Percentiles rank a stretch among this genome's conserved stretches.
These are phyloP conservation scores for Thunnus maccoyii DNA, from an alignment of 2,113 vertebrate species.

Conservation along the genomic window DNA sequence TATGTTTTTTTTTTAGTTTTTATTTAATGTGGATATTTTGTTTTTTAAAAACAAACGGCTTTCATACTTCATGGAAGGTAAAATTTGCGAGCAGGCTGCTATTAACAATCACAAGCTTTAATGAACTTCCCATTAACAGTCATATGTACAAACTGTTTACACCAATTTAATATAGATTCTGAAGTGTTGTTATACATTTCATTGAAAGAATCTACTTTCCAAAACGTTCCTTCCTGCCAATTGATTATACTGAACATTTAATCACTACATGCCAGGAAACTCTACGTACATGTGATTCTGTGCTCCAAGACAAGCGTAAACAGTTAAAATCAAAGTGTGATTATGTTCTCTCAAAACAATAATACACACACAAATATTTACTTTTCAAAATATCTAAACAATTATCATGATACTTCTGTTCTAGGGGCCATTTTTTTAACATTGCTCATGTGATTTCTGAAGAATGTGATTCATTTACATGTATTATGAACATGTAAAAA, in stretches of 20 bases:
- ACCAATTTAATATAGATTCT: not conserved
- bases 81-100: not conserved
- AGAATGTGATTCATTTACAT: no score
- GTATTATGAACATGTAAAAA: no score
- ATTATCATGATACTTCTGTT: no score
- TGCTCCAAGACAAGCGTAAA: no score
- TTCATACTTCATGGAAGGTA: not conserved
- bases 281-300: no score
- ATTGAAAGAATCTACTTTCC: not conserved
- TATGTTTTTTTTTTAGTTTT: not conserved
- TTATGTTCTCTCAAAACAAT: no score
- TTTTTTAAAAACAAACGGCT: not conserved
- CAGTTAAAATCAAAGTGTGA: no score
- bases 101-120: not conserved
- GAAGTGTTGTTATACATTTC: not conserved
- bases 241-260: not conserved
- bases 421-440: no score
- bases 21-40: not conserved
- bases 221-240: not conserved
- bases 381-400: no score
- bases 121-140: not conserved
- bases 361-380: no score
- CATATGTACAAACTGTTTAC: no score
- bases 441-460: no score
- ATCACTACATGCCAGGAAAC: not conserved